A percentile compares a stretch with the other conserved stretches of the same genome.
phyloP scores from a whole-genome alignment of 2,113 vertebrate species.

The Recurvirostra avosetta region DNA sequence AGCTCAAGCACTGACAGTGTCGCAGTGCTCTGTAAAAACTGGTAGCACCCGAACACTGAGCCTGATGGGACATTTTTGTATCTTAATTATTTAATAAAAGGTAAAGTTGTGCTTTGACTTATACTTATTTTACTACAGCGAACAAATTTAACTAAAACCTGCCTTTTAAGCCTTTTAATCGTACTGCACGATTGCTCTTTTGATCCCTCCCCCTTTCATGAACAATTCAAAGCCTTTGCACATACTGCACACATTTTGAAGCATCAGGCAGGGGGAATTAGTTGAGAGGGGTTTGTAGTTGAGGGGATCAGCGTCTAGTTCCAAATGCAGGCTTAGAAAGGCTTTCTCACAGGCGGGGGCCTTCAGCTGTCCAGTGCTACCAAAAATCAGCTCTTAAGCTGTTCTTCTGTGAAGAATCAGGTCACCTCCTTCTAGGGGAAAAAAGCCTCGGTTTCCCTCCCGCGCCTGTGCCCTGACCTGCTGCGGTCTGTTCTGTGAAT shows the following conservation, averaged over 20 bases:
- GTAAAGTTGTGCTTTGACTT: neutral
- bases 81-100: neutral
- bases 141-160: neutral
- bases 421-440: neutral
- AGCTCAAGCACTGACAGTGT: accelerated
- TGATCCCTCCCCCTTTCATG: neutral
- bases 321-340: neutral
- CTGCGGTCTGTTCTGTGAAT: accelerated
- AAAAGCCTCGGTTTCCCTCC: accelerated
- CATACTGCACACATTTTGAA: accelerated
- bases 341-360: neutral
- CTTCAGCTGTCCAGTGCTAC: neutral
- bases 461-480: neutral
- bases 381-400: too few relatives aligned
- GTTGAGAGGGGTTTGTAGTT: neutral
- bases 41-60: neutral
- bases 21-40: accelerated
- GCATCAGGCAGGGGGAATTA: neutral
- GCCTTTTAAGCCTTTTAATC: neutral
- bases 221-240: neutral
- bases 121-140: neutral
- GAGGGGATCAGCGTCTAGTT: neutral
- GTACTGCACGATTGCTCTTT: neutral
- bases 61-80: neutral
- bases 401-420: neutral